Evolutionary conservation across 1,140 invertebrate species (phyloP).

Genomic region (Dreissena polymorpha): DNA sequence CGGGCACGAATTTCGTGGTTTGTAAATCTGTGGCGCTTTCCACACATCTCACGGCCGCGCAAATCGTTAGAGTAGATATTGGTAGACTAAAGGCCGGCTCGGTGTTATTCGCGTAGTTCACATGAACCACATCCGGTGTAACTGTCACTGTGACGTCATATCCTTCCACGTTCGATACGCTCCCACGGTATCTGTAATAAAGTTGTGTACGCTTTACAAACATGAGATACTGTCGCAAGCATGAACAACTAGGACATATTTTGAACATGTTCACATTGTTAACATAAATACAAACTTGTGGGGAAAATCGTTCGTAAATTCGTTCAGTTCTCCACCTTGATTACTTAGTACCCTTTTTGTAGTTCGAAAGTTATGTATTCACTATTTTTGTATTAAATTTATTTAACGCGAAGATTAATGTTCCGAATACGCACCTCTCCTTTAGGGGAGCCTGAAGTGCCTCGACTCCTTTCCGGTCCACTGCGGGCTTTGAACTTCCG

Average conservation of each 20-base stretch:
- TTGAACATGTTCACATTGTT: not conserved
- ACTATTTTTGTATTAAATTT: not conserved
- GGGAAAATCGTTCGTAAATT: not conserved
- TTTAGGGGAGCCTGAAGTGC: constrained; percentile 97
- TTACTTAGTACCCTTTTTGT: not conserved
- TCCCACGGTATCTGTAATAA: constrained; percentile 35
- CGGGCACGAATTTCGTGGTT: constrained; percentile 89
- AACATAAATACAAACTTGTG: not conserved
- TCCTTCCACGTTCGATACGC: constrained; percentile 49
- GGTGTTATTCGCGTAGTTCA: constrained; percentile 98
- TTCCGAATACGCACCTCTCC: constrained; percentile 86
- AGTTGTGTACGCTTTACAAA: not conserved
- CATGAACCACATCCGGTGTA: constrained; percentile 96
- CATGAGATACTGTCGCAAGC: not conserved
- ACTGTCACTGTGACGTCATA: constrained; percentile 90
- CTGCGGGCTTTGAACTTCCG: constrained; percentile 96
- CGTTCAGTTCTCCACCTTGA: not conserved
- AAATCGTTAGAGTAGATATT: constrained; percentile 97
- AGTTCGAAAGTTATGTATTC: not conserved
- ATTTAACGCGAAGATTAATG: no score
- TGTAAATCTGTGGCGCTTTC: constrained; percentile 63
- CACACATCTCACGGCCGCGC: constrained; percentile 90
- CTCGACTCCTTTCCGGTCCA: constrained; percentile 95
- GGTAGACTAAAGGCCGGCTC: constrained; percentile 97
- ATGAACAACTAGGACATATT: not conserved